Evolutionary conservation across 2,888 invertebrate species (phyloP).

Genomic region (Rhingia rostrata): DNA sequence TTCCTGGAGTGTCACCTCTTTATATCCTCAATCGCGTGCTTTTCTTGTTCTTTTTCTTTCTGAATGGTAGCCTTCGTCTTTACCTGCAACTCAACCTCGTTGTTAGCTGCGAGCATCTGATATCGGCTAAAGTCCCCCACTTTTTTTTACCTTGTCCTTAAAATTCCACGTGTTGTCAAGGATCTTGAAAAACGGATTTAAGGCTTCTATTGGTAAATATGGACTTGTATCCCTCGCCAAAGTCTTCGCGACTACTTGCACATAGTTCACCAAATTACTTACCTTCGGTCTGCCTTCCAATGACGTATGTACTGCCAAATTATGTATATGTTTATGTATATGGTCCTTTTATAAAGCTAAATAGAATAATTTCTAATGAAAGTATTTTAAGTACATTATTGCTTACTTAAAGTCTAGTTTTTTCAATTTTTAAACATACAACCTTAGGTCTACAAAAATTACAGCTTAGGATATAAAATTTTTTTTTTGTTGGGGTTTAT

Average conservation of each 20-base stretch:
- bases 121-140: too few relatives aligned
- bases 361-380: constrained; percentile 10
- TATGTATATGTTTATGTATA: constrained; percentile 8
- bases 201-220: too few relatives aligned
- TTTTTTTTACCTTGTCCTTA: too few relatives aligned
- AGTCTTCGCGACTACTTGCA: not conserved
- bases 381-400: constrained; percentile 22
- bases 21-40: too few relatives aligned
- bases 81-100: too few relatives aligned
- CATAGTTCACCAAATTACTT: not conserved
- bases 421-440: constrained; percentile 7
- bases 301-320: not conserved
- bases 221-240: too few relatives aligned
- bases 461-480: constrained; percentile 18
- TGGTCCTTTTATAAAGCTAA: constrained; percentile 41
- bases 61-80: too few relatives aligned
- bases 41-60: too few relatives aligned
- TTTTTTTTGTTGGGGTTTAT: constrained; percentile 9
- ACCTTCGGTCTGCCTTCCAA: not conserved
- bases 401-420: constrained; percentile 23
- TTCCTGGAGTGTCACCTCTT: too few relatives aligned
- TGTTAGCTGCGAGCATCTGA: too few relatives aligned
- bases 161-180: too few relatives aligned
- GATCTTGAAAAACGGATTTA: too few relatives aligned
- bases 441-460: constrained; percentile 24